Evolutionary conservation across 2,113 vertebrate species (phyloP).

Genomic region (Falcunculus frontatus): DNA sequence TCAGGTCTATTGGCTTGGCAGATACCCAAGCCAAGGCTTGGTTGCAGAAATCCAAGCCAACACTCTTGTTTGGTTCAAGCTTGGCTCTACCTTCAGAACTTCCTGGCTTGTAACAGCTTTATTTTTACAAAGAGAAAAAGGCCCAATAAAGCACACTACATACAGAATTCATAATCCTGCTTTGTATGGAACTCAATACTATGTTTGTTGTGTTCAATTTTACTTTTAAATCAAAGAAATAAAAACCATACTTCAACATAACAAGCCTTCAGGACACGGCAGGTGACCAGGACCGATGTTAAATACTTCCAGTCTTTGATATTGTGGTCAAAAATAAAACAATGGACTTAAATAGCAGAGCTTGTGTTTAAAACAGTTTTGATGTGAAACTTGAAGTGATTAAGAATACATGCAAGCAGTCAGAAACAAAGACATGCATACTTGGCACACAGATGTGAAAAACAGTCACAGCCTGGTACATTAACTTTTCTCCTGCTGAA

Average conservation of each 20-base stretch:
- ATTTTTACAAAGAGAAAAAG: conserved; percentile 61
- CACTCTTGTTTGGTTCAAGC: conserved; percentile 38
- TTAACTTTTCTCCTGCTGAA: background rate
- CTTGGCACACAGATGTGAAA: background rate
- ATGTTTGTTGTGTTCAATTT: background rate
- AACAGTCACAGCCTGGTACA: background rate
- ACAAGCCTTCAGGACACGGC: background rate
- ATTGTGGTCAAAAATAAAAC: conserved; percentile 38
- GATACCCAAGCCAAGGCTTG: background rate
- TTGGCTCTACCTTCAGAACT: conserved; percentile 48
- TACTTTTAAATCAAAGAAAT: conserved; percentile 44
- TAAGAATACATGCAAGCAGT: conserved; percentile 12
- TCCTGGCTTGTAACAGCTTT: conserved; percentile 43
- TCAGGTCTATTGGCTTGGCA: conserved; percentile 31
- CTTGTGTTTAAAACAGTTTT: background rate
- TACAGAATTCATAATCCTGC: conserved; percentile 15
- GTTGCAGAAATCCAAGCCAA: background rate
- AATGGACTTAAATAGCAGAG: conserved; percentile 27
- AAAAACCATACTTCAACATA: background rate
- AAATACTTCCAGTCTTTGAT: conserved; percentile 37
- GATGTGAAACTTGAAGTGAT: conserved; percentile 14
- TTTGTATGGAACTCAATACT: conserved; percentile 27
- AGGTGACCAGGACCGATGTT: conserved; percentile 10
- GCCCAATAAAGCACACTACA: background rate
- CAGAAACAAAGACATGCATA: background rate